Conservation (phyloP, 1,140 invertebrate genomes). For the Hycleus phaleratus region DNA sequence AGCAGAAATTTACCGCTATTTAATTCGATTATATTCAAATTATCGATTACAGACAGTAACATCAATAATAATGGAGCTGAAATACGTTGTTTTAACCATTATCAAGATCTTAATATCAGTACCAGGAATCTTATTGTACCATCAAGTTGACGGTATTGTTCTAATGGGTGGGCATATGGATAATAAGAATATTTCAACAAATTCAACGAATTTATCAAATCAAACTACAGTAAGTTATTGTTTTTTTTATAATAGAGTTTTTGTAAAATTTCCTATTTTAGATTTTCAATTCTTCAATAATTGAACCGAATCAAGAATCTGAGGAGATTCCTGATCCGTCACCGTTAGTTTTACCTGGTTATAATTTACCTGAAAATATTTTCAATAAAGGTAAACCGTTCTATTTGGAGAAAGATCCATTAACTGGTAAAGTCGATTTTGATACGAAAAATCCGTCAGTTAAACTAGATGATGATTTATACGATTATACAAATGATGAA, state of each 20-base stretch:
- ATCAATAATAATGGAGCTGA: constrained; percentile 31
- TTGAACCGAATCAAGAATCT: background rate
- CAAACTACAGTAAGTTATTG: background rate
- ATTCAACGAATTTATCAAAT: background rate
- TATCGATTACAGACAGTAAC: background rate
- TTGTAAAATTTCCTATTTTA: background rate
- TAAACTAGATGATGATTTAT: constrained; percentile 33
- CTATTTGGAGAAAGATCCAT: constrained; percentile 58
- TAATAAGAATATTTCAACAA: constrained; percentile 21
- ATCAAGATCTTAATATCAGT: constrained; percentile 38
- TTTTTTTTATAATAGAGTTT: background rate
- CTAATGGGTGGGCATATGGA: constrained; percentile 34
- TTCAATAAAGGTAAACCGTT: constrained; percentile 65
- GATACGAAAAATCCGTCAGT: constrained; percentile 46
- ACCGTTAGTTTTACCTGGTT: constrained; percentile 35
- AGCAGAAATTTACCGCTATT: background rate
- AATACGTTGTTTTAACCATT: constrained; percentile 32
- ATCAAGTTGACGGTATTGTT: constrained; percentile 22
- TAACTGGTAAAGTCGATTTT: constrained; percentile 58
- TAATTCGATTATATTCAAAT: background rate
- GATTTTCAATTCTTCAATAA: background rate
- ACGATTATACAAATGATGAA: constrained; percentile 32
- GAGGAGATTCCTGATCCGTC: constrained; percentile 39
- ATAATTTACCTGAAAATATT: constrained; percentile 39
- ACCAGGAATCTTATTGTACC: constrained; percentile 23